A percentile compares a stretch with the other conserved stretches of the same genome.
These are phyloP conservation scores for Planococcus citri DNA, from an alignment of 1,140 invertebrate species.

Conservation along the genomic window DNA sequence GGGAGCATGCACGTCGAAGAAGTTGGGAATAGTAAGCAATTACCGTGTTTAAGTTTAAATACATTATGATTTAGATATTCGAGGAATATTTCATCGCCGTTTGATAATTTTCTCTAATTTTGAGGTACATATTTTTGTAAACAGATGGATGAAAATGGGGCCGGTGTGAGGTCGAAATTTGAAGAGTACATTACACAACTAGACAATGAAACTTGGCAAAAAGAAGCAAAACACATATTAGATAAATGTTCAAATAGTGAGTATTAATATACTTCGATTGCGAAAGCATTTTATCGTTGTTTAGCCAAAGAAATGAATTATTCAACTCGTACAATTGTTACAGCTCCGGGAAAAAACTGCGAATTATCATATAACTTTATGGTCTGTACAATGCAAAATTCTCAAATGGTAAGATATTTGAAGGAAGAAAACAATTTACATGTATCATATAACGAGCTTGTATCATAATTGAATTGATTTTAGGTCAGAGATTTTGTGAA, in stretches of 20 bases:
- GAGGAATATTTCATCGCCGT: too few species aligned
- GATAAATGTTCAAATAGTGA: background rate
- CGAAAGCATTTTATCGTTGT: too few species aligned
- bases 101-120: too few species aligned
- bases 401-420: background rate
- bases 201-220: background rate
- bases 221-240: background rate
- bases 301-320: too few species aligned
- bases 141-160: background rate
- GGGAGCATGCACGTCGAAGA: background rate
- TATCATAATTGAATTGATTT: background rate
- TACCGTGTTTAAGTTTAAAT: too few species aligned
- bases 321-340: background rate
- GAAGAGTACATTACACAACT: background rate
- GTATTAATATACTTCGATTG: too few species aligned
- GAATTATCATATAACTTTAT: slow-evolving; percentile 4
- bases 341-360: slow-evolving; percentile 4
- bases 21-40: slow-evolving; percentile 4
- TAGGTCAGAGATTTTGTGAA: background rate
- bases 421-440: background rate
- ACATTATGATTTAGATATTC: too few species aligned
- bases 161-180: background rate
- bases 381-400: background rate
- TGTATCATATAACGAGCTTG: background rate
- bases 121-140: background rate